Conservation (phyloP, 2,113 vertebrate species). For the Emydocephalus ijimae region DNA sequence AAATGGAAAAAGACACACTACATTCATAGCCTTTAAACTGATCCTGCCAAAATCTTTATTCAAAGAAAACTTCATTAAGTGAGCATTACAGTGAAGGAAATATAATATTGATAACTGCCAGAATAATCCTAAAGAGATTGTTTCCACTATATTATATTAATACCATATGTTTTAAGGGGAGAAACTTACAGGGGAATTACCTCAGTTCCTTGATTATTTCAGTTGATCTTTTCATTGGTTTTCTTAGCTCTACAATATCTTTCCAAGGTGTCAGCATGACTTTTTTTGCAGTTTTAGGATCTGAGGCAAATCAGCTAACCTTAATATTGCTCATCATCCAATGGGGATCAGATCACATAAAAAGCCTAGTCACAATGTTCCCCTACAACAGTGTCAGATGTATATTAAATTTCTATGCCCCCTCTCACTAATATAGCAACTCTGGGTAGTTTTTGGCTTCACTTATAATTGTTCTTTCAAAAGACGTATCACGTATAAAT, state of each 20-base stretch:
- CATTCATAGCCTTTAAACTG: background rate
- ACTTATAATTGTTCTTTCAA: background rate
- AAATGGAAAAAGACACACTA: background rate
- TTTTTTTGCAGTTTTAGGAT: background rate
- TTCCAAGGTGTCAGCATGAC: background rate
- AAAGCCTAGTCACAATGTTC: background rate
- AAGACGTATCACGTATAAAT: background rate
- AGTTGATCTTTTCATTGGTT: background rate
- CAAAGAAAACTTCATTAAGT: background rate
- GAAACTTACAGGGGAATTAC: background rate
- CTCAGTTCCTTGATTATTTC: background rate
- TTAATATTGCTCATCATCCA: background rate
- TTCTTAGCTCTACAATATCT: background rate
- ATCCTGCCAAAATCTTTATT: background rate
- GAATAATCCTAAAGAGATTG: background rate
- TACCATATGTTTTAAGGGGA: background rate
- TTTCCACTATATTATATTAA: background rate
- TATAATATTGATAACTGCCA: background rate
- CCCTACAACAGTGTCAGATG: background rate
- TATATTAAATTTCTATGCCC: background rate
- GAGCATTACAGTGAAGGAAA: background rate
- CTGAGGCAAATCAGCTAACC: background rate
- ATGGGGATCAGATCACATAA: background rate
- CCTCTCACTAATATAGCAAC: background rate
- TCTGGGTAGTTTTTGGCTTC: background rate